phyloP scores from a whole-genome alignment of 2,797 vertebrate species.

The Acrossocheilus wenchowensis region DNA sequence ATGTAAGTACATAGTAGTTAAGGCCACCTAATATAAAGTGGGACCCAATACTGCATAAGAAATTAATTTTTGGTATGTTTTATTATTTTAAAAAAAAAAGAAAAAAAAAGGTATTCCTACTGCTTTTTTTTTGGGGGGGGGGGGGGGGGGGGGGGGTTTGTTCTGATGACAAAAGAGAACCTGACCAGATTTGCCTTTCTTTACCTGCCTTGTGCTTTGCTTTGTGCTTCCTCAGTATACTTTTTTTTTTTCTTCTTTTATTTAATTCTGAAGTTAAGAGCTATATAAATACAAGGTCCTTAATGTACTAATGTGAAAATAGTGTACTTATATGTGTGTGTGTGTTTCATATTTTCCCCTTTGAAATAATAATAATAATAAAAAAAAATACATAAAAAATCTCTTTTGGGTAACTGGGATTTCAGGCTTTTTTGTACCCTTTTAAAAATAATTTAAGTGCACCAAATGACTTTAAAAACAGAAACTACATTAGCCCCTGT shows the following conservation, averaged over 20 bases:
- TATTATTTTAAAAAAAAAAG: background rate
- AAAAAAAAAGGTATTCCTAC: background rate
- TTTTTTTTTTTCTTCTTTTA: background rate
- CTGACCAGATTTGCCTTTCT: background rate
- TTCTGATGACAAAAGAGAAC: background rate
- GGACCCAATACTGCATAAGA: background rate
- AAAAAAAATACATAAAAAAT: constrained; percentile 54
- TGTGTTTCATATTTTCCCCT: constrained; percentile 60
- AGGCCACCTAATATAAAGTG: too few species aligned
- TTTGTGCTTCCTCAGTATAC: background rate
- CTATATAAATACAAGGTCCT: constrained; percentile 65
- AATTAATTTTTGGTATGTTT: background rate
- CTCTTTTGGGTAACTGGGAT: constrained; percentile 78
- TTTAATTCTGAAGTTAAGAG: constrained; percentile 40
- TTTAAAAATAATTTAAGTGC: constrained; percentile 48
- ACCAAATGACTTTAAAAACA: background rate
- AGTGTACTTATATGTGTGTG: constrained; percentile 79
- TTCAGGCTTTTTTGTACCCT: constrained; percentile 75
- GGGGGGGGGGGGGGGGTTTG: background rate
- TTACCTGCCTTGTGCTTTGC: background rate
- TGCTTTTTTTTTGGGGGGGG: background rate
- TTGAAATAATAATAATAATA: constrained; percentile 75
- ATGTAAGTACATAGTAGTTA: too few species aligned
- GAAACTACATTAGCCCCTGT: background rate
- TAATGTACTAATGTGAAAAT: constrained; percentile 76